A percentile compares a stretch with the other conserved stretches of the same genome.
These are phyloP conservation scores for Physocephala rufipes DNA, from an alignment of 2,888 invertebrate species.

Conservation along the genomic window DNA sequence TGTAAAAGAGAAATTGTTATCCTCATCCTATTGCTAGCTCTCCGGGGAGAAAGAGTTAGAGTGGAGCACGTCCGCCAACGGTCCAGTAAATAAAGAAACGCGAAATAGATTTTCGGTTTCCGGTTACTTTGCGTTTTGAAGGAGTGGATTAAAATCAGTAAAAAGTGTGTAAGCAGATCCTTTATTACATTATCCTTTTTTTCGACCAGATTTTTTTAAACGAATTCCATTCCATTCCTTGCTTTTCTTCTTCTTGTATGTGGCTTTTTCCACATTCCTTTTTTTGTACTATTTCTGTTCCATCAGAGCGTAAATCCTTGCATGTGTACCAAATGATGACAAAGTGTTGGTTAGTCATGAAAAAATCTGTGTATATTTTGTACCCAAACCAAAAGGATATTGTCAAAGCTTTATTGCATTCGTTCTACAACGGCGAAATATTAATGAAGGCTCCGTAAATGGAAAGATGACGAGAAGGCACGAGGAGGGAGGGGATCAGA, in stretches of 20 bases:
- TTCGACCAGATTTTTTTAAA: not conserved
- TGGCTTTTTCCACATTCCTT: not conserved
- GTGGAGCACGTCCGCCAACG: not conserved
- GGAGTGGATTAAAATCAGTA: constrained; percentile 33
- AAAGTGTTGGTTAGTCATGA: constrained; percentile 2
- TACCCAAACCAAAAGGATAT: not conserved
- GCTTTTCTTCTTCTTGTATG: not conserved
- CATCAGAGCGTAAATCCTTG: not conserved
- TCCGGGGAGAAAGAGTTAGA: not conserved
- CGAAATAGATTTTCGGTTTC: constrained; percentile 38
- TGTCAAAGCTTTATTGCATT: constrained; percentile 6
- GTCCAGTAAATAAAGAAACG: constrained; percentile 32
- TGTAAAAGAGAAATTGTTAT: not conserved
- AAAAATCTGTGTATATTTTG: not conserved
- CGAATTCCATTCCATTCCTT: not conserved
- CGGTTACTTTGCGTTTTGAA: constrained; percentile 27
- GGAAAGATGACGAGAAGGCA: too few relatives aligned
- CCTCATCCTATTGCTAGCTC: too few relatives aligned
- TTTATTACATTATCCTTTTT: constrained; percentile 35
- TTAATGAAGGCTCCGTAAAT: not conserved
- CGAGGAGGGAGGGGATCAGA: too few relatives aligned
- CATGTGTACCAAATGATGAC: constrained; percentile 6
- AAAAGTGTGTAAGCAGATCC: constrained; percentile 41
- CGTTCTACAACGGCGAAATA: not conserved
- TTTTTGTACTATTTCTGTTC: not conserved